Conservation (phyloP, 2,888 invertebrate genomes). For the Syritta pipiens region DNA sequence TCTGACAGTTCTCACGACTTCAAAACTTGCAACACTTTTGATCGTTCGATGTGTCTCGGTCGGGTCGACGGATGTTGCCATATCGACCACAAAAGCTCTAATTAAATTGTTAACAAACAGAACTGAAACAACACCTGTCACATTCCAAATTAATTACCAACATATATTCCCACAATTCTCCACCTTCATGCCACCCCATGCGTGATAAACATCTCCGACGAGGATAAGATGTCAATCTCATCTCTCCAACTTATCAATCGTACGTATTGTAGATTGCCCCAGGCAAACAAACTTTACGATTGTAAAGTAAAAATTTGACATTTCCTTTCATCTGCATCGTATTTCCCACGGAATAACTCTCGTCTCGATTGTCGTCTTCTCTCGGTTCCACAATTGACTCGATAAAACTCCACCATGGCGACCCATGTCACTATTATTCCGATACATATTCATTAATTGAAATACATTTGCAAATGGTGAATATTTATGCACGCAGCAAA, state of each 20-base stretch:
- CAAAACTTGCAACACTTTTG: no score
- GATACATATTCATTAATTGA: constrained; percentile 69
- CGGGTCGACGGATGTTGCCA: no score
- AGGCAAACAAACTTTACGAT: constrained; percentile 53
- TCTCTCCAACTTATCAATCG: constrained; percentile 39
- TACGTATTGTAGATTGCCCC: constrained; percentile 4
- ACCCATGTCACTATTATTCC: constrained; percentile 68
- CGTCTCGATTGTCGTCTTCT: constrained; percentile 24
- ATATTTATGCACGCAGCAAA: constrained; percentile 66
- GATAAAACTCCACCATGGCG: constrained; percentile 56
- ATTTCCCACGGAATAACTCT: constrained; percentile 64
- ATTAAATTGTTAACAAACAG: no score
- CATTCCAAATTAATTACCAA: constrained; percentile 24
- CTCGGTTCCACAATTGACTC: constrained; percentile 43
- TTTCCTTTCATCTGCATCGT: constrained; percentile 64
- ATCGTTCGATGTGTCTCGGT: no score
- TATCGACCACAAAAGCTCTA: no score
- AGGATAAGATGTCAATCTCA: constrained; percentile 49
- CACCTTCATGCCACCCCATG: constrained; percentile 1
- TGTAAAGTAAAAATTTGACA: constrained; percentile 65
- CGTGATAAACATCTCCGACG: constrained; percentile 30
- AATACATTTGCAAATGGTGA: constrained; percentile 66
- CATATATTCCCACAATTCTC: constrained; percentile 22
- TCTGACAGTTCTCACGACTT: no score
- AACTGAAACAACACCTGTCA: not conserved